Evolutionary conservation across 2,888 invertebrate genomes (phyloP).

Genomic region (Spilosoma lubricipeda): DNA sequence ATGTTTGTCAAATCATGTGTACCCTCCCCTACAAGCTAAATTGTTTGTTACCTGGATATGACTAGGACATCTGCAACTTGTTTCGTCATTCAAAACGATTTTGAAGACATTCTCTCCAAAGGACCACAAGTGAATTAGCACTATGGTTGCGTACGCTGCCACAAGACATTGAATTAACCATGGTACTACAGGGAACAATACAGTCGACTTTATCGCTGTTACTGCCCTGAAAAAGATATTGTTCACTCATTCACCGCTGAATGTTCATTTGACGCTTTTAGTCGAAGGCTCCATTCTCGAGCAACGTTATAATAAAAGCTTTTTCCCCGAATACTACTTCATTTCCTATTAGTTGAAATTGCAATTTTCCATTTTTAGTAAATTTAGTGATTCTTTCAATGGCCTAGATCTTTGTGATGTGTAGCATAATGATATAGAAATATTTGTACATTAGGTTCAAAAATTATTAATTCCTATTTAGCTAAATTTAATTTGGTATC

Average conservation of each 20-base stretch:
- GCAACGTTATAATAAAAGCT: too few species aligned
- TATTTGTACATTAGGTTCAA: neutral
- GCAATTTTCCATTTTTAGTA: too few species aligned
- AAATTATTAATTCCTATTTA: neutral
- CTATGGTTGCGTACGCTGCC: constrained; percentile 89
- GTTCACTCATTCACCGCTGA: too few species aligned
- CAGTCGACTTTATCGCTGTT: constrained; percentile 92
- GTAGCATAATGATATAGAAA: neutral
- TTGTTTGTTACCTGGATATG: constrained; percentile 5
- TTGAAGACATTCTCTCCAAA: constrained; percentile 88
- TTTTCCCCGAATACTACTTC: too few species aligned
- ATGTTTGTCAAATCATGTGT: neutral
- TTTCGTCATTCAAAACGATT: constrained; percentile 79
- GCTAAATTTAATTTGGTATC: neutral
- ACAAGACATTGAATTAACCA: constrained; percentile 93
- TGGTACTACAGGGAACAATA: constrained; percentile 96
- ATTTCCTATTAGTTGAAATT: too few species aligned
- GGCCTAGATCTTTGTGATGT: neutral
- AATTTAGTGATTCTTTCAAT: too few species aligned
- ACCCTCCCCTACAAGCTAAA: neutral
- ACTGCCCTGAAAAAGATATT: constrained; percentile 91
- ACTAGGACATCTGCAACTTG: constrained; percentile 79
- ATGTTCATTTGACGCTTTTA: too few species aligned
- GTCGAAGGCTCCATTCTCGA: too few species aligned
- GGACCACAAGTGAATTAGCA: constrained; percentile 90